Evolutionary conservation across 1,140 invertebrate species (phyloP).

Genomic region (Hycleus phaleratus): DNA sequence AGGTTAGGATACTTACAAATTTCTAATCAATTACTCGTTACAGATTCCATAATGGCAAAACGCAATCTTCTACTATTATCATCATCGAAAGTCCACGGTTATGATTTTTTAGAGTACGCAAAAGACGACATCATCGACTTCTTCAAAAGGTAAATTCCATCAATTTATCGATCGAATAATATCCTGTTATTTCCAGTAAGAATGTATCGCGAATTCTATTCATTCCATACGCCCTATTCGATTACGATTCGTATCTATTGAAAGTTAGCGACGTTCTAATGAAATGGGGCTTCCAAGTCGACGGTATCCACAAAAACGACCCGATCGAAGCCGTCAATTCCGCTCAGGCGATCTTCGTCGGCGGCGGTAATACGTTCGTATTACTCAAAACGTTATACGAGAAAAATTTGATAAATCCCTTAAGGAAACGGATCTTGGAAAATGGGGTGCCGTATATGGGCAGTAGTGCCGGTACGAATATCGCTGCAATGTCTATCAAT

Average conservation of each 20-base stretch:
- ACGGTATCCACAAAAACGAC: slow-evolving; percentile 53
- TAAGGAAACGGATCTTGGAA: slow-evolving; percentile 53
- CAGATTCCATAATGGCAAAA: neutral
- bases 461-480: slow-evolving; percentile 75
- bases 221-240: slow-evolving; percentile 64
- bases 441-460: slow-evolving; percentile 69
- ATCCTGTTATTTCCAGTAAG: slow-evolving; percentile 45
- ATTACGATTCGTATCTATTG: slow-evolving; percentile 59
- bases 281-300: slow-evolving; percentile 54
- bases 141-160: neutral
- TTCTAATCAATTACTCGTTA: no score
- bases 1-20: no score
- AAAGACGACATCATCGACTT: neutral
- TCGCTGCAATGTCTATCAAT: slow-evolving; percentile 67
- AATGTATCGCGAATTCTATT: slow-evolving; percentile 61
- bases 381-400: slow-evolving; percentile 66
- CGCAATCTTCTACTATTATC: neutral
- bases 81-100: neutral
- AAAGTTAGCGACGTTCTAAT: slow-evolving; percentile 53
- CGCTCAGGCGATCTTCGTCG: slow-evolving; percentile 66
- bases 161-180: neutral
- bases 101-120: neutral
- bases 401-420: slow-evolving; percentile 55
- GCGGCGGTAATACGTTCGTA: slow-evolving; percentile 76
- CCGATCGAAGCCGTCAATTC: slow-evolving; percentile 49